Percentiles rank a stretch among this genome's conserved stretches.
These are phyloP conservation scores for Dasypogon diadema DNA, from an alignment of 2,888 invertebrate genomes.

Conservation along the genomic window DNA sequence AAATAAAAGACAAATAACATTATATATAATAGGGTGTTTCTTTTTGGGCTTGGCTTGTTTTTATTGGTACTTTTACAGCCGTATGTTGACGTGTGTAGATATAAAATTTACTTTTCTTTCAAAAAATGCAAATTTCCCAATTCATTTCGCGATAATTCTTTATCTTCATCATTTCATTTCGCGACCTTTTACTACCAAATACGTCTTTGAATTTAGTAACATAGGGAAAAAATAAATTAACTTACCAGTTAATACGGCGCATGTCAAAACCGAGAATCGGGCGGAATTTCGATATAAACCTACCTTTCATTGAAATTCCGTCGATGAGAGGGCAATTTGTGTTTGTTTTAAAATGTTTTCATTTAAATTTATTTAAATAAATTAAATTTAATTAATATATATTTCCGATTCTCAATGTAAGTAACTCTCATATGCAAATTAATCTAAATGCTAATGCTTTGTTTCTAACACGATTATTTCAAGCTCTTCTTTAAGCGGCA, in stretches of 20 bases:
- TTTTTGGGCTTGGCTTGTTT: conserved; percentile 26
- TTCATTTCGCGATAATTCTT: conserved; percentile 13
- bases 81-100: conserved; percentile 67
- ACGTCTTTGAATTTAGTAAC: conserved; percentile 38
- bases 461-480: no score
- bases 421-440: neutral
- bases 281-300: conserved; percentile 64
- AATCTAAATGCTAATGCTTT: neutral
- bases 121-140: conserved; percentile 28
- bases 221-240: conserved; percentile 60
- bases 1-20: conserved; percentile 57
- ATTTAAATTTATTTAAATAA: conserved; percentile 1
- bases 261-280: conserved; percentile 67
- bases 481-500: neutral
- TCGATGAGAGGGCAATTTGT: conserved; percentile 42
- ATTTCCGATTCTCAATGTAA: conserved; percentile 23
- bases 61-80: conserved; percentile 58
- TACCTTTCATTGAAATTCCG: conserved; percentile 64
- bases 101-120: conserved; percentile 51
- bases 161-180: conserved; percentile 51
- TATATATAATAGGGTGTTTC: conserved; percentile 43
- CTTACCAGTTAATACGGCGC: conserved; percentile 67
- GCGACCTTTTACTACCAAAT: conserved; percentile 19
- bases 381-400: conserved; percentile 23
- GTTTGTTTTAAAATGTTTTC: conserved; percentile 32